phyloP scores from a whole-genome alignment of 2,888 invertebrate genomes.

The Caenorhabditis sp. region DNA sequence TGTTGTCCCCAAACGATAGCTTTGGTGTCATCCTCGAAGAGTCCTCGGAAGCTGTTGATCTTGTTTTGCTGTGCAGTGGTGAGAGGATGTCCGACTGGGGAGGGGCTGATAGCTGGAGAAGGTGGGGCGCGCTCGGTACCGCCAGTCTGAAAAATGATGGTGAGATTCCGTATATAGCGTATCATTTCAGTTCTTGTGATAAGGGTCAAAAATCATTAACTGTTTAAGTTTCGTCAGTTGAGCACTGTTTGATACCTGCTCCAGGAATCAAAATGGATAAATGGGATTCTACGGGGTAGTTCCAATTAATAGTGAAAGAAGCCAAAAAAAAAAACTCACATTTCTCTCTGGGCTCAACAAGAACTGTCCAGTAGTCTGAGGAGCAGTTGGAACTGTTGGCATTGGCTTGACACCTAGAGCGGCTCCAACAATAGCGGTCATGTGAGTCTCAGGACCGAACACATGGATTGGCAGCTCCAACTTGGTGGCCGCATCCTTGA shows the following conservation, averaged over 20 bases:
- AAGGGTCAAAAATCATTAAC: no score
- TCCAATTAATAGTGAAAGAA: no score
- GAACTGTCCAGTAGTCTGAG: slow-evolving; percentile 93
- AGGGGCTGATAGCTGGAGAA: slow-evolving; percentile 35
- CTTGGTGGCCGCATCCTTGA: slow-evolving; percentile 90
- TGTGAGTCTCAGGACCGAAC: slow-evolving; percentile 98
- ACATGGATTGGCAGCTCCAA: slow-evolving; percentile 94
- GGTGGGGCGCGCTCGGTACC: slow-evolving; percentile 65
- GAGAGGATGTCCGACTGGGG: slow-evolving; percentile 29
- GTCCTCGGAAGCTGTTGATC: slow-evolving; percentile 43
- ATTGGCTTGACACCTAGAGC: slow-evolving; percentile 93
- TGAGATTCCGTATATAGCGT: no score
- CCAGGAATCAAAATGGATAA: no score
- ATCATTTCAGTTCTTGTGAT: no score
- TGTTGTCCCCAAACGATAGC: slow-evolving; percentile 99
- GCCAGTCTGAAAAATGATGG: slow-evolving; percentile 67
- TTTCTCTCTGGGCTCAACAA: slow-evolving; percentile 86
- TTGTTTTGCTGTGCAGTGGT: slow-evolving; percentile 25
- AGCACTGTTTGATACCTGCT: no score
- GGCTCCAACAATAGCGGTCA: slow-evolving; percentile 99
- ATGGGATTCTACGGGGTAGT: no score
- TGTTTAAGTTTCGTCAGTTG: no score
- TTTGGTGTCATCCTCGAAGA: slow-evolving; percentile 83
- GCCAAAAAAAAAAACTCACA: no score
- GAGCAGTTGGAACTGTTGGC: slow-evolving; percentile 87